phyloP scores from a whole-genome alignment of 2,113 vertebrate genomes.

The Helogale parvula region DNA sequence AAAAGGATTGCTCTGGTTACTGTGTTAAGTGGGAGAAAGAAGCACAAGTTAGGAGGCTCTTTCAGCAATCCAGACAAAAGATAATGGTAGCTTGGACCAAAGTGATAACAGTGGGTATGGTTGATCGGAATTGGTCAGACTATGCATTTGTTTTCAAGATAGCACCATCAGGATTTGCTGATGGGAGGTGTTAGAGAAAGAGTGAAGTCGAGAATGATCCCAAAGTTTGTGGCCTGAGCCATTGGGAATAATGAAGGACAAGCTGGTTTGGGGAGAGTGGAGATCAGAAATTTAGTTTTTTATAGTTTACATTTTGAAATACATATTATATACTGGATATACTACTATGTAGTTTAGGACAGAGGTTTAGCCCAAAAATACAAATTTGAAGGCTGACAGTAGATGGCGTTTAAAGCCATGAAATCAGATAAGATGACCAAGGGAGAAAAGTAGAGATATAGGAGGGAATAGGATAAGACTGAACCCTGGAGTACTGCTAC shows the following conservation, averaged over 20 bases:
- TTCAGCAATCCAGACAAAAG: not conserved
- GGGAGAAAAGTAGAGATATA: not conserved
- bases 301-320: slow-evolving; percentile 35
- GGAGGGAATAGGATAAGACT: not conserved
- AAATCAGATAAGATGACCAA: not conserved
- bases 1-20: slow-evolving; percentile 5
- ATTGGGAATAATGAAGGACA: not conserved
- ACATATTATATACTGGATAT: not conserved
- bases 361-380: not conserved
- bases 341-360: not conserved
- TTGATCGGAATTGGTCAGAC: slow-evolving; percentile 14
- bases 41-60: not conserved
- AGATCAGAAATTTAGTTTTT: slow-evolving; percentile 16
- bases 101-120: not conserved
- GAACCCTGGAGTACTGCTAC: not conserved
- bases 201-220: not conserved
- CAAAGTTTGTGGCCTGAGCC: not conserved
- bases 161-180: not conserved
- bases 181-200: not conserved
- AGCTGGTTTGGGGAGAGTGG: not conserved
- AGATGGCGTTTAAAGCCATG: slow-evolving; percentile 11
- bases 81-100: not conserved
- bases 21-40: slow-evolving; percentile 1
- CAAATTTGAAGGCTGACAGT: not conserved
- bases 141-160: not conserved